Percentiles rank a stretch among this genome's conserved stretches.
Evolutionary conservation across 64 coral and sea anemone species (phyloP).

Genomic region (Montipora efflorescens): DNA sequence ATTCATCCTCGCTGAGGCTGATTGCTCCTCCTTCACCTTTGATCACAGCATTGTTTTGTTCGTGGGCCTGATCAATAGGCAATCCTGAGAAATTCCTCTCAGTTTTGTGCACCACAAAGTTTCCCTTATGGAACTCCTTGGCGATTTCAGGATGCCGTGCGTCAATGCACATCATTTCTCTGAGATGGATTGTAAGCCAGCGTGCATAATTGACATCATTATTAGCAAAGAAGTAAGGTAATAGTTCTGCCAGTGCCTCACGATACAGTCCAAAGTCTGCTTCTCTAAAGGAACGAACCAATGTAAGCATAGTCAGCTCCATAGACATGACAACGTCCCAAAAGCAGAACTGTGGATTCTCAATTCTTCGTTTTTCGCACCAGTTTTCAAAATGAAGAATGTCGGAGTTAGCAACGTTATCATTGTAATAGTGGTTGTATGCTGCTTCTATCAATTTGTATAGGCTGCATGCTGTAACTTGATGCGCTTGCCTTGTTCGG

Average conservation of each 20-base stretch:
- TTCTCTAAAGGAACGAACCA: constrained; percentile 23
- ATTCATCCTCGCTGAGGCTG: neutral
- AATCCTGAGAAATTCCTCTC: constrained; percentile 45
- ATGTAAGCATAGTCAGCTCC: neutral
- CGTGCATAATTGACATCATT: neutral
- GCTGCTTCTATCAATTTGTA: constrained; percentile 46
- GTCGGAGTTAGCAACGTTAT: neutral
- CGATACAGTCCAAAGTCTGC: constrained; percentile 15
- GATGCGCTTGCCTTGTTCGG: constrained; percentile 57
- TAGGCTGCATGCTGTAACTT: constrained; percentile 60
- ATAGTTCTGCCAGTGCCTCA: neutral
- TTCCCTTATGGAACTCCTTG: neutral
- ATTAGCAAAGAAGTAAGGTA: constrained; percentile 19
- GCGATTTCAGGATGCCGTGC: no score
- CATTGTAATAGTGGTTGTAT: constrained; percentile 45
- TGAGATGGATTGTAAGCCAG: neutral
- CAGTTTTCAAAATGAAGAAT: neutral
- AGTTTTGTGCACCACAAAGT: constrained; percentile 59
- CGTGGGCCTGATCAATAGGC: constrained; percentile 63
- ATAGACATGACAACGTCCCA: constrained; percentile 39
- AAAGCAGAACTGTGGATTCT: constrained; percentile 56
- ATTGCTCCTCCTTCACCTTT: constrained; percentile 5
- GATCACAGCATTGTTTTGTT: neutral
- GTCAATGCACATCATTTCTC: no score
- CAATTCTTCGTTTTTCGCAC: constrained; percentile 36